phyloP scores from a whole-genome alignment of 1,140 invertebrate species.

The Pentalonia nigronervosa region DNA sequence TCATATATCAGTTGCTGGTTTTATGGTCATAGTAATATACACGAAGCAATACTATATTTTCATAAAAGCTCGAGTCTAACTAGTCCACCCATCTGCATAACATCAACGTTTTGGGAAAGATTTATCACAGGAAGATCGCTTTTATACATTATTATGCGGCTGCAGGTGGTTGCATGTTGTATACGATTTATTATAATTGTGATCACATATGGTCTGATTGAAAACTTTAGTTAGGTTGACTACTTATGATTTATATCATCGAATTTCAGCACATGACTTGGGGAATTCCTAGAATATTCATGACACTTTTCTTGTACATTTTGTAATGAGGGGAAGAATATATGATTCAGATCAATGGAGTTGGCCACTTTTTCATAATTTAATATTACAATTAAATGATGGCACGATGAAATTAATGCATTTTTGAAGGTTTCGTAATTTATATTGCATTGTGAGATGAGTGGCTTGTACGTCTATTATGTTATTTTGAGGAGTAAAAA shows the following conservation, averaged over 20 bases:
- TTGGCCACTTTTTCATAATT: too few species aligned
- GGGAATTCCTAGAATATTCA: neutral
- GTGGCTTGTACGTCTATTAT: neutral
- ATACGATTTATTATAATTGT: neutral
- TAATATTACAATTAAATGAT: too few species aligned
- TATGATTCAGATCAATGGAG: too few species aligned
- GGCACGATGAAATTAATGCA: neutral
- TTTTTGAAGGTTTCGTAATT: neutral
- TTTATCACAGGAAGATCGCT: neutral
- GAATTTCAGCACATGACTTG: neutral
- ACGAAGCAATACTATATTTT: neutral
- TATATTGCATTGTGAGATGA: neutral
- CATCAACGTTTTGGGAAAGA: neutral
- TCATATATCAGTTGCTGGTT: neutral
- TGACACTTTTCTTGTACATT: neutral
- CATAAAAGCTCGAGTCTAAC: neutral
- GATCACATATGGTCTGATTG: neutral
- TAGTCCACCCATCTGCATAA: neutral
- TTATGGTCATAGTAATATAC: neutral
- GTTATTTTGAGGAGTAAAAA: neutral
- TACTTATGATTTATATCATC: neutral
- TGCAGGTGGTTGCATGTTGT: neutral
- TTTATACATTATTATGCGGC: neutral
- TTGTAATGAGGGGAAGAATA: too few species aligned
- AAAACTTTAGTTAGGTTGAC: neutral